Base-by-base conservation (phyloP, 1,140 invertebrate genomes). In the Papilio machaon region DNA sequence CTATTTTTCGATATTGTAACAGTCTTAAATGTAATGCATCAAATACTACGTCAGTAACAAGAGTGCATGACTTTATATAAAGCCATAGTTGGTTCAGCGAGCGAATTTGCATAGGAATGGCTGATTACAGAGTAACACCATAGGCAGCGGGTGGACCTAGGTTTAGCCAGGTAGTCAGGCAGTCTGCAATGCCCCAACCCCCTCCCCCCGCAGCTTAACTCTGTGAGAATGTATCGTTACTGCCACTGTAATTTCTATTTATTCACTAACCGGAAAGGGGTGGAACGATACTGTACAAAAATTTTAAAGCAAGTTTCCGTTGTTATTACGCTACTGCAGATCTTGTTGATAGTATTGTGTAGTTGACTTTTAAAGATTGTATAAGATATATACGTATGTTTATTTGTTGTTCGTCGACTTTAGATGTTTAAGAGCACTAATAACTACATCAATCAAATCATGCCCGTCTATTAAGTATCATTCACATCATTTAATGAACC, bases 91-190 rank as follows among this genome's bases (percentile, higher is more conserved):
- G 92, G 89, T 92, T 89, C 90, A 92, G 91, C 86, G 88, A 89
- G 85, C 85, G 91, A 91, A 94, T 94, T 92, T 92, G 91, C 92
- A 94, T 92, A 90, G 92, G 92, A 94, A 94, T 94, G 91, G 92
- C 89, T 91, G 92, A 94, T 94, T 92, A 91, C 88, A 88, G 91
- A 90, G 88, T 87, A 84, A 87, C 87, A 91, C 87, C 87, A 90
- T 92, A 92, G 91, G 91, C 91, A 82, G 82, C 81, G 81, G 81
- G 52, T 82, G 88, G 90, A 90, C 86, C 88, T 88, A 88, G 91
- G 84, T 89, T 86, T 87, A 89, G 85, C 83, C 88, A 91, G 91
- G 88, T 90, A 90, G 80, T 81, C 82, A 73, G 77, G 60, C 23
- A 64, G 60, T 64, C 60, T 80, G 79, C 76, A 85, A 85, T 86